These are phyloP conservation scores for Octodon degus DNA, from an alignment of 2,113 vertebrate genomes.

Conservation along the genomic window DNA sequence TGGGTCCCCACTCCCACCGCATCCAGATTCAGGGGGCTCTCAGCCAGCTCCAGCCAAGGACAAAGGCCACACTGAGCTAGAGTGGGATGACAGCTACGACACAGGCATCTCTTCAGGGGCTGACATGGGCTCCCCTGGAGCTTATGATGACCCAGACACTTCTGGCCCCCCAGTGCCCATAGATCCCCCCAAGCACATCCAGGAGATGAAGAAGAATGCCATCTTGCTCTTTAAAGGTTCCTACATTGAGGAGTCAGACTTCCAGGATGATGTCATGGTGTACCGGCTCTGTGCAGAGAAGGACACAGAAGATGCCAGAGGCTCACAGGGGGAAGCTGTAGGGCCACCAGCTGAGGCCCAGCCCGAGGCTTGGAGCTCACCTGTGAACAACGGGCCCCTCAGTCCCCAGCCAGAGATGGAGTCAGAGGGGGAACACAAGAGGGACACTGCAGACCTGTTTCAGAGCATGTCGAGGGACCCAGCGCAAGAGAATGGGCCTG, in stretches of 20 bases:
- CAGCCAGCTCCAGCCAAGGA: slow-evolving; percentile 74
- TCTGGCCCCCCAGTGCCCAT: slow-evolving; percentile 69
- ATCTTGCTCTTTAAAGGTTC: slow-evolving; percentile 94
- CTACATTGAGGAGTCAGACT: slow-evolving; percentile 96
- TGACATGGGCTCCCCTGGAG: slow-evolving; percentile 77
- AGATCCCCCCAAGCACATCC: slow-evolving; percentile 93
- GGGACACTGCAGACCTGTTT: slow-evolving; percentile 68
- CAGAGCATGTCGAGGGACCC: slow-evolving; percentile 66
- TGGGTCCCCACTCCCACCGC: slow-evolving; percentile 74
- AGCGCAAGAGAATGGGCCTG: slow-evolving; percentile 45
- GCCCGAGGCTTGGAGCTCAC: not conserved
- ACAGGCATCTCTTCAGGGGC: slow-evolving; percentile 88
- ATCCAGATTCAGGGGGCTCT: not conserved
- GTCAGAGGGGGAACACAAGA: slow-evolving; percentile 66
- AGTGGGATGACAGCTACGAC: slow-evolving; percentile 98
- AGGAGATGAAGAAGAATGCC: slow-evolving; percentile 95
- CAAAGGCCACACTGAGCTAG: slow-evolving; percentile 90
- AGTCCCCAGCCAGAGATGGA: slow-evolving; percentile 63
- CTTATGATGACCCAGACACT: slow-evolving; percentile 48
- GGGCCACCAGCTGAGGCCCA: slow-evolving; percentile 21
- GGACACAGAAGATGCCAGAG: slow-evolving; percentile 85
- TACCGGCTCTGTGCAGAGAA: slow-evolving; percentile 95
- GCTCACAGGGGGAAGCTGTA: not conserved
- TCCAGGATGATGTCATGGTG: slow-evolving; percentile 97
- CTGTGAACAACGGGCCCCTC: slow-evolving; percentile 83